Base-by-base conservation (phyloP, 1,140 invertebrate genomes). In the Drosophila oshimai region DNA sequence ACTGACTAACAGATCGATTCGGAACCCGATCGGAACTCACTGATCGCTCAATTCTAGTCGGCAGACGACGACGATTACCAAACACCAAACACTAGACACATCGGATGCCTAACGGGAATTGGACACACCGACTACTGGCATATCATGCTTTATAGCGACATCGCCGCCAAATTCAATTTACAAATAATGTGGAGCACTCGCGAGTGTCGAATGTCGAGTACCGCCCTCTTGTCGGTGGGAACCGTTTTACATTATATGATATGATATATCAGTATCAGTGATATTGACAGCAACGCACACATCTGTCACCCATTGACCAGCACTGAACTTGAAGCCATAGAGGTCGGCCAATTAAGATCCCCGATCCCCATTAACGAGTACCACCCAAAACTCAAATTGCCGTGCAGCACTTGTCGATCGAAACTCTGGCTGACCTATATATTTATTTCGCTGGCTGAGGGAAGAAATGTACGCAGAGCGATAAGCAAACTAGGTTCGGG, bases 261-360 rank as follows among this genome's bases (percentile, higher is more conserved):
- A 55, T 53, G n/a, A n/a, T 54, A 57, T 75, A 71, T 71, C 72
- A 77, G 62, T 70, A 76, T 51, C 53, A 4, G n/a, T 83, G 15
- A 41, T 57, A 78, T 84, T 71, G 79, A 84, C 74, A 81, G 72
- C 68, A 31, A 13, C 45, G 34, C 44, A 51, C 18, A 31, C 31
- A 39, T 49, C 28, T 15, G 20, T 47, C 45, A 62, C 33, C 33
- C 24, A 57, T 42, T 81, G 61, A 83, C 55, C 71, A 70, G 58
- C 46, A 62, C 20, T 84, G 74, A 84, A 84, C 79, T 84, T 84
- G 79, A 49, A 58, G 74, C 51, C 71, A 65, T 33, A 36, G 49
- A 71, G 79, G 79, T 84, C 79, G 67, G 36, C 44, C 74, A 83
- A 83, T 83, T 83, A 77, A 83, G 60, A 49, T 73, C n/a, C 28